Base-by-base conservation (phyloP, 2,888 invertebrate species). In the Tetragonisca angustula region DNA sequence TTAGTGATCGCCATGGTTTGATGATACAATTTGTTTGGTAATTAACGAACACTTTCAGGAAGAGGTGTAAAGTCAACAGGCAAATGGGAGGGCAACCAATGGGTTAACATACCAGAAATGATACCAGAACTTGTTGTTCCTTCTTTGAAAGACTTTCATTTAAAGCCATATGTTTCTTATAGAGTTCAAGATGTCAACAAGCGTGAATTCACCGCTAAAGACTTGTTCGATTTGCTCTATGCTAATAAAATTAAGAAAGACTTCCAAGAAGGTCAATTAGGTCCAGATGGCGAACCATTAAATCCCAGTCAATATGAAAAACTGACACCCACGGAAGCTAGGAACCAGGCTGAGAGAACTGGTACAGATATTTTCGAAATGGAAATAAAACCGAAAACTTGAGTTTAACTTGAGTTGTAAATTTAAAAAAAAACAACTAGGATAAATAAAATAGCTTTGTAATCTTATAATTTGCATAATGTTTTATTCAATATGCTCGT, bases 91-190 rank as follows among this genome's bases (percentile, higher is more conserved):
- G 95, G 95, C 87, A 17, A 49, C 1, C 71, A 67, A 32, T 97
- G 95, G 92, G 94, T 96, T 1, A 90, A 93, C 21, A 95, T 99
- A 5, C 97, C 97, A 1, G 99, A 99, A 95, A 98, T 97, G 97
- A 96, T 98, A 86, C 99, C 99, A 0, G 97, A 99, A 93, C 93
- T 99, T 24, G 96, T 99, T 79, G 99, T 99, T 3, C 99, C 99
- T 0, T 97, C 99, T 94, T 95, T 99, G 43, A 96, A 96, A 86
- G 96, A 95, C 88, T 99, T 97, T 92, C 95, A 97, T 95, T 95
- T 99, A 32, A 98, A 98, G 94, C 98, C 99, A 0, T 99, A 99
- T 91, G 99, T 99, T 0, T 98, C 99, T 0, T 99, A 99, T 94
- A 96, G 96, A 94, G 96, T 96, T 0, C 95, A 96, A 4, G 97